A percentile compares a stretch with the other conserved stretches of the same genome.
phyloP scores from a whole-genome alignment of 2,797 vertebrate species.

The Peromyscus melanophrys region DNA sequence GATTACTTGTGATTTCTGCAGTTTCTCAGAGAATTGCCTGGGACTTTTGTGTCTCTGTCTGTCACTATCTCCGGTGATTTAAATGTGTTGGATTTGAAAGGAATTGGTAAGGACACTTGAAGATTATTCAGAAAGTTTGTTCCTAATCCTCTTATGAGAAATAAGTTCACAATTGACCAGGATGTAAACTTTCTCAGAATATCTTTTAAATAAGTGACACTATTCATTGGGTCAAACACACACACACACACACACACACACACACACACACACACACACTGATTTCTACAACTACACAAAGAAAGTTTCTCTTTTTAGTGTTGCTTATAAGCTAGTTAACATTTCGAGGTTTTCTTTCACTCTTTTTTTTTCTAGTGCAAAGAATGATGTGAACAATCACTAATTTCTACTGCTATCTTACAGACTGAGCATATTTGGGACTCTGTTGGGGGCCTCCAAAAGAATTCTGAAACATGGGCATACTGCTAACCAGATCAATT shows the following conservation, averaged over 20 bases:
- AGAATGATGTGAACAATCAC: not conserved
- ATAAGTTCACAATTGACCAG: slow-evolving; percentile 74
- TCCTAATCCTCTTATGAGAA: slow-evolving; percentile 52
- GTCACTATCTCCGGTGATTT: slow-evolving; percentile 75
- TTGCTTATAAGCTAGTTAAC: slow-evolving; percentile 37
- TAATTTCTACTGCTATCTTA: slow-evolving; percentile 9
- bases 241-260: not conserved
- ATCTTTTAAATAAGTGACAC: slow-evolving; percentile 13
- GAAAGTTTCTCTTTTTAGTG: not conserved
- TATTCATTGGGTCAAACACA: not conserved
- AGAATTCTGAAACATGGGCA: not conserved
- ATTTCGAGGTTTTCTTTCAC: slow-evolving; percentile 62
- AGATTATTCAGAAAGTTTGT: slow-evolving; percentile 75
- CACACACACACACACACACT: not conserved
- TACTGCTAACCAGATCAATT: not conserved
- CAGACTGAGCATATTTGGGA: not conserved
- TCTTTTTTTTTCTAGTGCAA: slow-evolving; percentile 20
- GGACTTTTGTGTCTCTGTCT: slow-evolving; percentile 71
- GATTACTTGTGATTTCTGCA: slow-evolving; percentile 57
- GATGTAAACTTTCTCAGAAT: slow-evolving; percentile 62
- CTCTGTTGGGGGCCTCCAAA: slow-evolving; percentile 43
- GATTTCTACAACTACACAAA: slow-evolving; percentile 55
- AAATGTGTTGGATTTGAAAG: slow-evolving; percentile 76
- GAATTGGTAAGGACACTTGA: slow-evolving; percentile 67
- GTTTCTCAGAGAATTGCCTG: slow-evolving; percentile 67